Conservation (phyloP, 2,113 vertebrate species). For the Nerophis lumbriciformis region DNA sequence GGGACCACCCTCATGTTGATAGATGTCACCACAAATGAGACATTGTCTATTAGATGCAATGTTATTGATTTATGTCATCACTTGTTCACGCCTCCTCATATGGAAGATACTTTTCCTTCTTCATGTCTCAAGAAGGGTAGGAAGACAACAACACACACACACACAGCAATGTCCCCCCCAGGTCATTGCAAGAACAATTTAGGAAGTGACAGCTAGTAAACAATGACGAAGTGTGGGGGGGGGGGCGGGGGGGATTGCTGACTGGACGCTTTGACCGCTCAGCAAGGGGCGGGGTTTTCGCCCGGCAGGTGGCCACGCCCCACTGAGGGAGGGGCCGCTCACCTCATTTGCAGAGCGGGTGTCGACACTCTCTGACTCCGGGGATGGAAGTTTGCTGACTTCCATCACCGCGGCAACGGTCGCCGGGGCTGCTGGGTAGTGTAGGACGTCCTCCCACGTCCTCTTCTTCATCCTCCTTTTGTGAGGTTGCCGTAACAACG, state of each 20-base stretch:
- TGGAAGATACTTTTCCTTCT: too few species aligned
- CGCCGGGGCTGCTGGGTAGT: conserved; percentile 19
- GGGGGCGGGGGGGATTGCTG: conserved; percentile 31
- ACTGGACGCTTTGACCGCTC: conserved; percentile 22
- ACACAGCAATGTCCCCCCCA: conserved; percentile 3
- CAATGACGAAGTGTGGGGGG: conserved; percentile 54
- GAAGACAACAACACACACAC: too few species aligned
- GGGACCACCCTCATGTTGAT: too few species aligned
- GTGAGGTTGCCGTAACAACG: too few species aligned
- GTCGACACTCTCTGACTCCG: too few species aligned
- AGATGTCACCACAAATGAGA: too few species aligned
- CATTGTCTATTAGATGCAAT: too few species aligned
- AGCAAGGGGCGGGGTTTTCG: neutral
- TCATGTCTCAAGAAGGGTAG: too few species aligned
- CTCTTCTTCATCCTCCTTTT: too few species aligned
- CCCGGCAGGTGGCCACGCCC: neutral
- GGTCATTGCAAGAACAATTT: conserved; percentile 55
- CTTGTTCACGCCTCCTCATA: too few species aligned
- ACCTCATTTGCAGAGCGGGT: too few species aligned
- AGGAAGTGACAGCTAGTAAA: conserved; percentile 67
- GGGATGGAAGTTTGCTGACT: neutral
- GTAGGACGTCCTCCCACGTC: neutral
- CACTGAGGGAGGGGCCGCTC: neutral
- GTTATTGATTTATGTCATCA: too few species aligned
- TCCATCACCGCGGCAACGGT: neutral